Base-by-base conservation (phyloP, 2,888 invertebrate genomes). In the Agrotis ipsilon region DNA sequence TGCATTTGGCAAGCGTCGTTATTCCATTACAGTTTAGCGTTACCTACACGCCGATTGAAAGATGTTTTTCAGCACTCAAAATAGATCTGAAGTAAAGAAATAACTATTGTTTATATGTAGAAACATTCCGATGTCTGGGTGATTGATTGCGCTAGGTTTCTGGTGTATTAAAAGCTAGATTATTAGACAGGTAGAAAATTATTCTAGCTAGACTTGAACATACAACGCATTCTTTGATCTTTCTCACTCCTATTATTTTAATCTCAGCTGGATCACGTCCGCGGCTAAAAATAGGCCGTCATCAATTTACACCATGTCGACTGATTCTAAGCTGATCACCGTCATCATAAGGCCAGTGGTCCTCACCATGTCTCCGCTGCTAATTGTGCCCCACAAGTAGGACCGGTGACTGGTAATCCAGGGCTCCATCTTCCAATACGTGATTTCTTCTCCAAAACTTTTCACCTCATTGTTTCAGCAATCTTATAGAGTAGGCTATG, bases 1-100 rank as follows among this genome's bases (percentile, higher is more conserved):
- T 63, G 39, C 61, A 83, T 75, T 84, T 83, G 83, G 83, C 83
- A 76, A 57, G 18, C 59, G 54, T 19, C 63, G 24, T 51, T 63
- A 19, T 64, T 82, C 75, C 72, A 77, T 82, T 82, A 83, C 32
- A 54, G 72, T 74, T 58, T 76, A 59, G 46, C 45, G 68, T 81
- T 83, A 69, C 77, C 62, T 55, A 82, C 21, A 18, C 52, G 39
- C 27, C 11, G 55, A 75, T 73, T 63, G 66, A 71, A 68, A 68
- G n/a, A 67, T 75, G 27, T 82, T 62, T 62, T 67, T 68, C 70
- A 66, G 16, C 9, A 14, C 43, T 18, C 19, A 55, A 62, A 76
- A 83, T 75, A 78, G 66, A 80, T 75, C 72, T 67, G 46, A 19
- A 46, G 39, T 66, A 49, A 77, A 77, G 78, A 77, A 67, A 63